Base-by-base conservation (phyloP, 2,113 vertebrate species). In the Agapornis roseicollis region DNA sequence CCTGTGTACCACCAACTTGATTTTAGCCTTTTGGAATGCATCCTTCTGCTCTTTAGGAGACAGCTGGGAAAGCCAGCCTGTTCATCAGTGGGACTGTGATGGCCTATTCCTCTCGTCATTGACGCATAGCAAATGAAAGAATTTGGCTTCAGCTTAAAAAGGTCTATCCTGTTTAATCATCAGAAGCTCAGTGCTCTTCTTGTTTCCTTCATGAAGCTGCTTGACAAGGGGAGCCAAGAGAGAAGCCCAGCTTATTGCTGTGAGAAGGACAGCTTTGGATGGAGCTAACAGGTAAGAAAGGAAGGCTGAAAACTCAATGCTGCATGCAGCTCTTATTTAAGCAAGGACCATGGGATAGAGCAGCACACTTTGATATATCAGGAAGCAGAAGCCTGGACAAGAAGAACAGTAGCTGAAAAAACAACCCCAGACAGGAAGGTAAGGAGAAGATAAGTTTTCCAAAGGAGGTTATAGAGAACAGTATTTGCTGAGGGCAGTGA, bases 211-310 rank as follows among this genome's bases (percentile, higher is more conserved):
- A 23, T 20, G 29, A 89, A n/a, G n/a, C 52, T 72, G n/a, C 23
- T 63, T 46, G 46, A 77, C 37, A 69, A 80, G 37, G 16, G 28
- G 89, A 93, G 44, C n/a, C 5, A 0, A 35, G 39, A 46, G 29
- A 61, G 16, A 81, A 77, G 49, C 19, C 33, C 17, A 53, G 7
- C 31, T 65, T 41, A 37, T 14, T 0, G 0, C 24, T n/a, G 15
- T 17, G 35, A 88, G 63, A 81, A 78, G 19, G 50, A 56, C 1
- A 0, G 24, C 33, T 35, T 24, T 37, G 23, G 6, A 72, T 0
- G 7, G 44, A 76, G 5, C 28, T 37, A 80, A 81, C 1, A 58
- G 3, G 20, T 39, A 4, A 80, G 15, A 13, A 72, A 44, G 71
- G 55, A 84, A 68, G 12, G 27, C 8, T 41, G 31, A 15, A 52